Base-by-base conservation (phyloP, 2,113 vertebrate species). In the Chamaea fasciata region DNA sequence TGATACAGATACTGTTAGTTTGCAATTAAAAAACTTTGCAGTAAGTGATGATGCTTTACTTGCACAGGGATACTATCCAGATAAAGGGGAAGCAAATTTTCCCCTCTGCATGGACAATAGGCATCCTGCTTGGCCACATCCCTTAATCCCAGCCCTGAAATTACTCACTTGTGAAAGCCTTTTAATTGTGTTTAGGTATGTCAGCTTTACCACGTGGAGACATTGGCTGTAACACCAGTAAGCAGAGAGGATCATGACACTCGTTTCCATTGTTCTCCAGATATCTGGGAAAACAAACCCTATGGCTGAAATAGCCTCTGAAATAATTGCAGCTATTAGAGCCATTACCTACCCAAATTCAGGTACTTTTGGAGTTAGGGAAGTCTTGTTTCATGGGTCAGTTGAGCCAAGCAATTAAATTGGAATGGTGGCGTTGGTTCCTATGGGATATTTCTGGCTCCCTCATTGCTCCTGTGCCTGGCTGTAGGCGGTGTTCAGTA, bases 131-230 rank as follows among this genome's bases (percentile, higher is more conserved):
- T 28, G 63, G 76, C 85, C 92, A 88, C 87, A 83, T 88, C 87
- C 90, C 94, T 93, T 90, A 91, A 94, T 92, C 68, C 75, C 59
- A 91, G 70, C 63, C 84, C 81, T 53, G 67, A 80, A 87, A 95
- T 94, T 88, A 88, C 87, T 70, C 57, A 26, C 89, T 93, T 80
- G 78, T 97, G 91, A 95, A 92, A 94, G 75, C 67, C 50, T 37
- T 83, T 89, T 95, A 90, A 92, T 92, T 90, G 71, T 74, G 33
- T 87, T 91, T 65, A 70, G 69, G 82, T 87, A 30, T 13, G 0
- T 18, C 20, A 50, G 69, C 41, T 87, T 89, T 60, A 22, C 68
- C 41, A 7, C 2, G 11, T 16, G 55, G 84, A 79, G 77, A 55
- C 31, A 10, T 2, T 10, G 65, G 49, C 74, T 49, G 62, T 8